phyloP scores from a whole-genome alignment of 2,888 invertebrate species.

The Holacanthella duospinosa region DNA sequence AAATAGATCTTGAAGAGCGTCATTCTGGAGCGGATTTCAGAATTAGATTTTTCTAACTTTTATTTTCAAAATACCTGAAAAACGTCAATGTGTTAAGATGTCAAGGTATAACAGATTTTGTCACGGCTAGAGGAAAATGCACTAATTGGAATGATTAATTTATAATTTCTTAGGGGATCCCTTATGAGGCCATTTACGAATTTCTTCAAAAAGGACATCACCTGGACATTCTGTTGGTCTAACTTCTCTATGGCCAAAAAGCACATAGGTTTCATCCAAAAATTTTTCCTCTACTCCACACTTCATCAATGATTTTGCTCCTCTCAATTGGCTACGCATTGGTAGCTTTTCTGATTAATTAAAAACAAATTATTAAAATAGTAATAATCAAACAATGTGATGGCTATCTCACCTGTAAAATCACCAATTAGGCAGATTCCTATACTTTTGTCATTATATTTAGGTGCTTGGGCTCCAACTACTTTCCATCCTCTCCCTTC shows the following conservation, averaged over 20 bases:
- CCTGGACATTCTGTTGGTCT: slow-evolving; percentile 61
- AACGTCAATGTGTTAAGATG: no score
- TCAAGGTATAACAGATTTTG: no score
- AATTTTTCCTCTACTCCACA: slow-evolving; percentile 53
- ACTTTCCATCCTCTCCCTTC: slow-evolving; percentile 51
- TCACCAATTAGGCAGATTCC: slow-evolving; percentile 64
- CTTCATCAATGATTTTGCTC: slow-evolving; percentile 50
- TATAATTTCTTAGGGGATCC: no score
- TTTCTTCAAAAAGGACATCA: slow-evolving; percentile 49
- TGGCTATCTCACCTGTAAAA: slow-evolving; percentile 51
- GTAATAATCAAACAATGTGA: slow-evolving; percentile 1
- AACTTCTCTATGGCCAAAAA: slow-evolving; percentile 58
- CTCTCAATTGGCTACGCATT: slow-evolving; percentile 50
- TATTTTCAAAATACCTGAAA: no score
- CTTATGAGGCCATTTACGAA: slow-evolving; percentile 52
- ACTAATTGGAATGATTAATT: no score
- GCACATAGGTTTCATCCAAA: slow-evolving; percentile 50
- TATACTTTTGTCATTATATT: slow-evolving; percentile 56
- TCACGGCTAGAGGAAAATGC: no score
- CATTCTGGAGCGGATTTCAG: not conserved
- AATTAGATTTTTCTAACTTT: not conserved
- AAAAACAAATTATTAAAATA: slow-evolving; percentile 6
- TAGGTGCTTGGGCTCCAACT: slow-evolving; percentile 59
- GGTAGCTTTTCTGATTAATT: slow-evolving; percentile 52
- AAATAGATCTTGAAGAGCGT: not conserved